Percentiles rank a stretch among this genome's conserved stretches.
phyloP scores from a whole-genome alignment of 2,888 invertebrate genomes.

The Drosophila kanekoi region DNA sequence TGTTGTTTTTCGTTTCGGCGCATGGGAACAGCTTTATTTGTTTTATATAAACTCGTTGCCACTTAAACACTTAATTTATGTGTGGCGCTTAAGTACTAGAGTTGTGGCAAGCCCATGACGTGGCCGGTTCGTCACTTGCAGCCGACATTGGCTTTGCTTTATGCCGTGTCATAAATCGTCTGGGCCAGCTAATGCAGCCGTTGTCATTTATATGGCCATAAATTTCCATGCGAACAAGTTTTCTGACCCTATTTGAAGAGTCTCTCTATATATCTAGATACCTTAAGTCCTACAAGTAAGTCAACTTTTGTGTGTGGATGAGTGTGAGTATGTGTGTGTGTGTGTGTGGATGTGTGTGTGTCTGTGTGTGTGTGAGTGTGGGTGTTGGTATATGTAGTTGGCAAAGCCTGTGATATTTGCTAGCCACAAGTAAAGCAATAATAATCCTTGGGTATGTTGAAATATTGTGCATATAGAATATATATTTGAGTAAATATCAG shows the following conservation, averaged over 20 bases:
- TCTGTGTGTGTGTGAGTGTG: background rate
- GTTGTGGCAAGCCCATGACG: slow-evolving; percentile 26
- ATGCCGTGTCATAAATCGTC: slow-evolving; percentile 70
- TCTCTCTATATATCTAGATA: background rate
- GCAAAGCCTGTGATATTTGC: slow-evolving; percentile 6
- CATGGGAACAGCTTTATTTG: slow-evolving; percentile 48
- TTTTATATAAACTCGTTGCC: slow-evolving; percentile 50
- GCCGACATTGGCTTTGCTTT: slow-evolving; percentile 57
- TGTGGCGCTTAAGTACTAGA: slow-evolving; percentile 26
- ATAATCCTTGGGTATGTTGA: background rate
- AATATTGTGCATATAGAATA: too few species aligned
- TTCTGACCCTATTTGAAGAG: slow-evolving; percentile 13
- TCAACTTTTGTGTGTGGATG: too few species aligned
- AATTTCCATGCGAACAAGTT: slow-evolving; percentile 33
- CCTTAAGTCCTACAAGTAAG: background rate
- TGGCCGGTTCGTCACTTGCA: slow-evolving; percentile 52
- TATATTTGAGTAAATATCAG: too few species aligned
- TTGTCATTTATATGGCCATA: slow-evolving; percentile 34
- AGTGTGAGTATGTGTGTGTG: background rate
- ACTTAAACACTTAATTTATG: slow-evolving; percentile 68
- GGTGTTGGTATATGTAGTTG: background rate
- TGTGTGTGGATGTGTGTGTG: too few species aligned
- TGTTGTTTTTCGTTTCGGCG: slow-evolving; percentile 16
- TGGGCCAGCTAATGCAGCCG: slow-evolving; percentile 42
- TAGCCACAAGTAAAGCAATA: slow-evolving; percentile 9